phyloP scores from a whole-genome alignment of 2,888 invertebrate genomes.

The Oithona nana region DNA sequence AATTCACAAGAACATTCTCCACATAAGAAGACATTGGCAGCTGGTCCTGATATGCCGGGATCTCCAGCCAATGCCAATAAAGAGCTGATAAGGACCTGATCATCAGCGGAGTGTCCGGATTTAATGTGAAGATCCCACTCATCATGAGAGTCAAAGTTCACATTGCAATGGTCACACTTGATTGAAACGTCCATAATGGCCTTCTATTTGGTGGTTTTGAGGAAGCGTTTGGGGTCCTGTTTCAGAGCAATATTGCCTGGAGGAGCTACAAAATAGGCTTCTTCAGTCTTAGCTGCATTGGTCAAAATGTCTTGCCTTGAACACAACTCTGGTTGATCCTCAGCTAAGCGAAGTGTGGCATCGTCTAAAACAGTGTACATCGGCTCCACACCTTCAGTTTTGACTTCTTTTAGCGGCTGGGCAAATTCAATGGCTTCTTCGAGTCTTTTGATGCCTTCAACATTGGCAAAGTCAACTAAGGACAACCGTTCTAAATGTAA shows the following conservation, averaged over 20 bases:
- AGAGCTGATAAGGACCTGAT: neutral
- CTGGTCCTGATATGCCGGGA: neutral
- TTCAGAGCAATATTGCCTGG: neutral
- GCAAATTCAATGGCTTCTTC: conserved; percentile 6
- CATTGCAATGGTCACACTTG: neutral
- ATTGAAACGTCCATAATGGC: neutral
- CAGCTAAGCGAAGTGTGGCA: neutral
- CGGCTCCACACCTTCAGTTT: neutral
- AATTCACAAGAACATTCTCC: neutral
- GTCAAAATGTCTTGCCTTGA: neutral
- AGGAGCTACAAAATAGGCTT: conserved; percentile 5
- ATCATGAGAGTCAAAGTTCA: neutral
- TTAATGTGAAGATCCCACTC: neutral
- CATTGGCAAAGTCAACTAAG: neutral
- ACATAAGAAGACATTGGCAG: neutral
- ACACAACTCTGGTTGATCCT: neutral
- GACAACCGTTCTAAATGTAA: conserved; percentile 1
- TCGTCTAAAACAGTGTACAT: conserved; percentile 6
- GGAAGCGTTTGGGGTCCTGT: neutral
- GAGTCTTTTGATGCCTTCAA: neutral
- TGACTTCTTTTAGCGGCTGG: conserved; percentile 1
- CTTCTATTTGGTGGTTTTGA: neutral
- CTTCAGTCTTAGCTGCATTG: neutral
- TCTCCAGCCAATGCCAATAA: neutral
- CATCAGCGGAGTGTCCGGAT: neutral